Base-by-base conservation (phyloP, 1,140 invertebrate genomes). In the Hermetia illucens region DNA sequence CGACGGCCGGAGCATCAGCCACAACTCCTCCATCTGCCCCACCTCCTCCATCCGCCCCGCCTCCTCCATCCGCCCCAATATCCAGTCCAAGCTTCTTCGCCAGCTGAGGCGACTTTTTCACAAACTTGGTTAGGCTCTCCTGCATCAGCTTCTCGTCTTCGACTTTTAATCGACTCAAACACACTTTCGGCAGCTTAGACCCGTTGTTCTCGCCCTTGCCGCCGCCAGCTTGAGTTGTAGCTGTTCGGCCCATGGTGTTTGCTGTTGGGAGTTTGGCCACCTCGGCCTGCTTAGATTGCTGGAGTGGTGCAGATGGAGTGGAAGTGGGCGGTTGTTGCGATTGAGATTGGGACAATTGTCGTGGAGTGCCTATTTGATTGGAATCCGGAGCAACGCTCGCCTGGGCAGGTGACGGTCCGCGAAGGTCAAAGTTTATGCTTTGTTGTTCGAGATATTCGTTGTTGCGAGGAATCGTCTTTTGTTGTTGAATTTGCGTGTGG, bases 71-170 rank as follows among this genome's bases (percentile, higher is more conserved):
- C n/a, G n/a, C n/a, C n/a, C 38, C 27, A 9, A 58, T 50, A 12
- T 58, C 49, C 5, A 46, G 49, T 35, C 70, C 70, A 48, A 74
- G 61, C 48, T 72, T 71, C 43, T 66, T 70, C 15, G 74, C 71
- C 36, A 69, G 53, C 50, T 62, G 60, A 24, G 72, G 71, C 45
- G 68, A 69, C 46, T 70, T 73, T 52, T 76, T 67, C 29, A 64
- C 66, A 49, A 72, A 75, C 39, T 71, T 67, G 38, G 64, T 64
- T 42, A 77, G 48, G 55, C 69, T 77, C 46, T 69, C 67, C 42
- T 75, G 70, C 69, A 77, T 76, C 16, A 73, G 52, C 24, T 62
- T 60, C 41, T 74, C 70, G 51, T 79, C 75, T 35, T 74, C 67
- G 20, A 64, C 47, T 15, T 69, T 70, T 50, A 75, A 56, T 50